A percentile compares a stretch with the other conserved stretches of the same genome.
These are phyloP conservation scores for Pteromalus puparum DNA, from an alignment of 1,140 invertebrate species.

Conservation along the genomic window DNA sequence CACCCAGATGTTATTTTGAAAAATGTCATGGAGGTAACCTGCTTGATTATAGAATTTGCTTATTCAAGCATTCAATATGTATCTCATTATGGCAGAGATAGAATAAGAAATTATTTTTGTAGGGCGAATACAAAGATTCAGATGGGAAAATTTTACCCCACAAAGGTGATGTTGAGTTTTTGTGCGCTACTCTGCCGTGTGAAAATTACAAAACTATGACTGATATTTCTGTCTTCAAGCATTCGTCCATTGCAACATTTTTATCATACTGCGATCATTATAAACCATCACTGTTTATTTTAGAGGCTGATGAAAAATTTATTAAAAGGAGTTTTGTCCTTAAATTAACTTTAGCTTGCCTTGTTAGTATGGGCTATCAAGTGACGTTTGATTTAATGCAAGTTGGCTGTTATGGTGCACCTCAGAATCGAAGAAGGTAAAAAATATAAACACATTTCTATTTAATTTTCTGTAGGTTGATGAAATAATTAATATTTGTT, in stretches of 20 bases:
- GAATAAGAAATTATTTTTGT: conserved; percentile 31
- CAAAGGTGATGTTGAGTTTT: conserved; percentile 88
- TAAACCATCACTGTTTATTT: conserved; percentile 87
- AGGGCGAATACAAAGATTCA: conserved; percentile 71
- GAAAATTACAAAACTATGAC: conserved; percentile 94
- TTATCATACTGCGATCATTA: conserved; percentile 92
- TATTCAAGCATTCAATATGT: conserved; percentile 51
- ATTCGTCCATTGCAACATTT: conserved; percentile 88
- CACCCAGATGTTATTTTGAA: conserved; percentile 86
- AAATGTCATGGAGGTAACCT: background rate
- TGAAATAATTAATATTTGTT: background rate
- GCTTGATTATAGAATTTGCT: background rate
- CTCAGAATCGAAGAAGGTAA: conserved; percentile 85
- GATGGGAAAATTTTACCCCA: conserved; percentile 82
- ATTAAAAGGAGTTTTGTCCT: conserved; percentile 88
- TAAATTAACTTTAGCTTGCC: conserved; percentile 85
- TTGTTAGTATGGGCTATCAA: conserved; percentile 91
- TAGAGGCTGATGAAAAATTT: conserved; percentile 93
- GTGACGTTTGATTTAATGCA: conserved; percentile 90
- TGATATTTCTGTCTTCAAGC: conserved; percentile 91
- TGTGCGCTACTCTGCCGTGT: conserved; percentile 92
- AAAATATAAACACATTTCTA: background rate
- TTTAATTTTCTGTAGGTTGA: background rate
- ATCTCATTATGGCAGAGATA: background rate
- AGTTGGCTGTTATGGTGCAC: conserved; percentile 90